These are phyloP conservation scores for Grammomys surdaster DNA, from an alignment of 2,113 vertebrate species.

Conservation along the genomic window DNA sequence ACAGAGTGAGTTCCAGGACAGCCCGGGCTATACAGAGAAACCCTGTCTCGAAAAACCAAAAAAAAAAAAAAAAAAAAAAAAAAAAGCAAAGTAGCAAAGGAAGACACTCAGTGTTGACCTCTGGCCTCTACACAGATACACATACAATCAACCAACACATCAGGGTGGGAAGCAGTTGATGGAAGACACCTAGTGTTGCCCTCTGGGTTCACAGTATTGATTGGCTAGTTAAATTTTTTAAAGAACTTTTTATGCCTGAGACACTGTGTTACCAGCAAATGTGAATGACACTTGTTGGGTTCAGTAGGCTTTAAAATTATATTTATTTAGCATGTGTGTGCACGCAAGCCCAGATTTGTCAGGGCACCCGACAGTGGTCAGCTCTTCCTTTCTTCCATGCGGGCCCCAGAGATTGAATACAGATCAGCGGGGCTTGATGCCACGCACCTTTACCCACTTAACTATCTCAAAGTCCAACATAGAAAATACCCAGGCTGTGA, in stretches of 20 bases:
- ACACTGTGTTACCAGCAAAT: not conserved
- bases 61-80: too few species aligned
- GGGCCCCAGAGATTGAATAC: not conserved
- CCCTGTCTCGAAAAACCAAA: too few species aligned
- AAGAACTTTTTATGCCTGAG: not conserved
- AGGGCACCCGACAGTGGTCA: not conserved
- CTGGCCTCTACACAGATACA: too few species aligned
- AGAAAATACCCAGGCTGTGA: not conserved
- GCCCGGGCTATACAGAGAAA: too few species aligned
- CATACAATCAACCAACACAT: not conserved
- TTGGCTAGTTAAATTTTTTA: not conserved
- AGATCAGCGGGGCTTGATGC: not conserved
- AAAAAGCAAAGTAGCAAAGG: too few species aligned
- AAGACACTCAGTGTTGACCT: not conserved
- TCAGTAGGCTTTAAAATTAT: not conserved
- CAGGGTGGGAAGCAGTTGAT: not conserved
- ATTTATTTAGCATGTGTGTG: not conserved
- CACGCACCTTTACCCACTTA: not conserved
- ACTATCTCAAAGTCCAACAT: not conserved
- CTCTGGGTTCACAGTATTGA: too few species aligned
- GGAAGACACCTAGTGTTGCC: not conserved
- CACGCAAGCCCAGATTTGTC: not conserved
- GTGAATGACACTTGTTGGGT: not conserved
- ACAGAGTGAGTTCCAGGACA: too few species aligned
- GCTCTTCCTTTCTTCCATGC: not conserved